Evolutionary conservation across 2,888 invertebrate species (phyloP).

Genomic region (Gandaritis pyraliata): DNA sequence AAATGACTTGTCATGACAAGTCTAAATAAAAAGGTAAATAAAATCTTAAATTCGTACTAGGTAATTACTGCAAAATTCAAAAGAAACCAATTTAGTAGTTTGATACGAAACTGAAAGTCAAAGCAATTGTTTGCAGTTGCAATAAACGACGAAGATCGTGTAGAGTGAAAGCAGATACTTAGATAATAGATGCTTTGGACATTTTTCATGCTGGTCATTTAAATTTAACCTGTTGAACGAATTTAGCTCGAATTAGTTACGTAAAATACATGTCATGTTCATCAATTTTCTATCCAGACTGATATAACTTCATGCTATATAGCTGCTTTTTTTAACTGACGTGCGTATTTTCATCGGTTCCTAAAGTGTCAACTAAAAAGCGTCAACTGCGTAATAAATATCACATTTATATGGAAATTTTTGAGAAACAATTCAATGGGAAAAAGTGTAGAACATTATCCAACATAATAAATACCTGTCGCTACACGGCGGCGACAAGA

Average conservation of each 20-base stretch:
- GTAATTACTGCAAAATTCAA: not conserved
- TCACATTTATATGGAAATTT: too few relatives aligned
- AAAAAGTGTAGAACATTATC: constrained; percentile 10
- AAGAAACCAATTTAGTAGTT: constrained; percentile 51
- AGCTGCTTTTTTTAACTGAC: too few relatives aligned
- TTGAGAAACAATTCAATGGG: not conserved
- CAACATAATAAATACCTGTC: constrained; percentile 30
- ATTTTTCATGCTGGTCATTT: constrained; percentile 25
- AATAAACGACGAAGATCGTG: constrained; percentile 47
- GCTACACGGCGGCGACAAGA: constrained; percentile 26
- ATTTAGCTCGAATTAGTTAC: constrained; percentile 7
- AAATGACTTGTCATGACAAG: too few relatives aligned
- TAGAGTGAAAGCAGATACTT: constrained; percentile 57
- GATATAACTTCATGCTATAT: too few relatives aligned
- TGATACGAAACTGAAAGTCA: constrained; percentile 66
- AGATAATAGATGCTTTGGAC: constrained; percentile 20
- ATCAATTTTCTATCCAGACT: not conserved
- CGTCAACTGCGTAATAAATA: too few relatives aligned
- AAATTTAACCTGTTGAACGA: constrained; percentile 24
- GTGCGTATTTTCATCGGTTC: too few relatives aligned
- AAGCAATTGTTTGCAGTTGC: constrained; percentile 50
- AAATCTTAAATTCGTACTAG: too few relatives aligned
- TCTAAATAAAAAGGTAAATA: too few relatives aligned
- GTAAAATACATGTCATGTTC: not conserved
- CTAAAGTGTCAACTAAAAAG: too few relatives aligned